Base-by-base conservation (phyloP, 2,888 invertebrate genomes). In the Ophioninae sp. region DNA sequence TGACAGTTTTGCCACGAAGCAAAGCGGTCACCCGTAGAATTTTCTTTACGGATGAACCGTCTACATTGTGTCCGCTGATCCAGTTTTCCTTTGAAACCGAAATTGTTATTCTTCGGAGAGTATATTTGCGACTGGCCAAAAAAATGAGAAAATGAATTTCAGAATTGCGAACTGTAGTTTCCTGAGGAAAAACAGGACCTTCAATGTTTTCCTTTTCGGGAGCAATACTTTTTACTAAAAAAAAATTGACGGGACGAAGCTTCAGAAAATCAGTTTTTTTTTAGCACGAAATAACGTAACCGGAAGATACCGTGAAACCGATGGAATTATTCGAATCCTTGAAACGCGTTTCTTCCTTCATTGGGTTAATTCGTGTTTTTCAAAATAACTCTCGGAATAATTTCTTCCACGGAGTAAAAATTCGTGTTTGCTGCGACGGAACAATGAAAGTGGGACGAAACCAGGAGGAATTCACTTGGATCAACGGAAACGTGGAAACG, bases 401-500 rank as follows among this genome's bases (percentile, higher is more conserved):
- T 56, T 58, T n/a, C 37, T 22, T 56, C 20, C 23, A 10, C 17
- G n/a, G 9, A 9, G 20, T 30, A 64, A 30, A 51, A 6, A 22
- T 63, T 73, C 6, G 44, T 5, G 44, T 20, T n/a, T 30, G 41
- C 44, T 63, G 17, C 23, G 8, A 37, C n/a, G 6, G 22, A 39
- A 58, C 20, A 37, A n/a, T 58, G 20, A 2, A 58, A 71, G 30
- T 37, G 6, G 56, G n/a, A 58, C 37, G n/a, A 56, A 37, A 20
- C 17, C 20, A 58, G 20, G 59, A 30, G 59, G 51, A 6, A 20
- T 64, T 22, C 20, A 17, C 30, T 64, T 79, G 61, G 64, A 65
- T 71, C 22, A 68, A 74, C 39, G 65, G 75, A 74, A 13, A 71
- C 10, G 74, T 71, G 71, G 23, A 23, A 61, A 64, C 30, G n/a